Percentiles rank a stretch among this genome's conserved stretches.
phyloP scores from a whole-genome alignment of 2,888 invertebrate species.

The Erebia palarica region DNA sequence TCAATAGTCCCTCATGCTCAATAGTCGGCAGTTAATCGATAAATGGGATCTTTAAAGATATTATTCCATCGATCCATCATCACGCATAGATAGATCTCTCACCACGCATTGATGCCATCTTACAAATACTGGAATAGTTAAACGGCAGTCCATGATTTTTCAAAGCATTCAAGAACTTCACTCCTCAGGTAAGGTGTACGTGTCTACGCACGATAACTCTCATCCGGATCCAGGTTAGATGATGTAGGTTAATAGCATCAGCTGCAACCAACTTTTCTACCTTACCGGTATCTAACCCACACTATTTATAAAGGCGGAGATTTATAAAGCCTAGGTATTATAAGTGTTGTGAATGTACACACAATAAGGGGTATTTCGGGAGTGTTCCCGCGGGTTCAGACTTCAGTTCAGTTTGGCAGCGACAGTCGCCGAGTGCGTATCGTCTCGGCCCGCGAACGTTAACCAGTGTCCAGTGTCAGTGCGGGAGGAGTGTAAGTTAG shows the following conservation, averaged over 20 bases:
- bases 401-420: slow-evolving; percentile 58
- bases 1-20: too few relatives aligned
- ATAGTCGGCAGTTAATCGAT: too few relatives aligned
- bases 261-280: slow-evolving; percentile 49
- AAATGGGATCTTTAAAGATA: too few relatives aligned
- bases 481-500: slow-evolving; percentile 68
- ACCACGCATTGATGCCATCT: too few relatives aligned
- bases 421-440: slow-evolving; percentile 63
- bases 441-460: slow-evolving; percentile 51
- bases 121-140: neutral
- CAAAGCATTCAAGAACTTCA: slow-evolving; percentile 30
- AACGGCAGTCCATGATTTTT: too few relatives aligned
- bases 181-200: too few relatives aligned
- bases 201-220: slow-evolving; percentile 14
- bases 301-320: slow-evolving; percentile 68
- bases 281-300: slow-evolving; percentile 43
- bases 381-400: slow-evolving; percentile 56
- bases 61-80: too few relatives aligned
- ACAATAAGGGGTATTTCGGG: slow-evolving; percentile 78
- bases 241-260: slow-evolving; percentile 53
- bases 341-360: slow-evolving; percentile 74
- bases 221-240: slow-evolving; percentile 44
- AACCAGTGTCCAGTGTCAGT: slow-evolving; percentile 55
- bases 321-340: slow-evolving; percentile 70
- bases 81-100: too few relatives aligned